phyloP scores from a whole-genome alignment of 1,140 invertebrate genomes.

The Subanguina moxae region DNA sequence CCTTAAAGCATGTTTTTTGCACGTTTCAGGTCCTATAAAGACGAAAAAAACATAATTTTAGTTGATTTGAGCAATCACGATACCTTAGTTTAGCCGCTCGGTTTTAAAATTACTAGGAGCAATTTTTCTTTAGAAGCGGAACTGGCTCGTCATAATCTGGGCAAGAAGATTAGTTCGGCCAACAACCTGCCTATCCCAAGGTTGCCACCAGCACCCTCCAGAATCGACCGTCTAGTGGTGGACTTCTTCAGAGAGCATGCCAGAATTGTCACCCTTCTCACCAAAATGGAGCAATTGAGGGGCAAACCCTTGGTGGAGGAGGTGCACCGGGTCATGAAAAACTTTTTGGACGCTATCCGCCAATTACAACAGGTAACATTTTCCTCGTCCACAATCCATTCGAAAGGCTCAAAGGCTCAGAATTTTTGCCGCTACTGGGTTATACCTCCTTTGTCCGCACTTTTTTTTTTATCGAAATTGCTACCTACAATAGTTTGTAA shows the following conservation, averaged over 20 bases:
- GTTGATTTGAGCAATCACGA: too few relatives aligned
- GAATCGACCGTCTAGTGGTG: constrained; percentile 76
- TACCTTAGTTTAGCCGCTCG: too few relatives aligned
- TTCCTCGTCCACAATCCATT: too few relatives aligned
- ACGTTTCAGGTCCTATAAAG: too few relatives aligned
- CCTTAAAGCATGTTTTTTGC: too few relatives aligned
- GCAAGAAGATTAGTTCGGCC: constrained; percentile 74
- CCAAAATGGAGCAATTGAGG: constrained; percentile 56
- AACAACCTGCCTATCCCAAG: constrained; percentile 77
- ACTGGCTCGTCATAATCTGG: constrained; percentile 74
- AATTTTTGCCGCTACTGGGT: too few relatives aligned
- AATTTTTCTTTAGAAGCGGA: constrained; percentile 68
- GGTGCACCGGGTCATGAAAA: constrained; percentile 46
- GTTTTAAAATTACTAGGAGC: too few relatives aligned
- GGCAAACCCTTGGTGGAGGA: constrained; percentile 33
- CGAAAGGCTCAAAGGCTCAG: too few relatives aligned
- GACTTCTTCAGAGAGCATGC: constrained; percentile 78
- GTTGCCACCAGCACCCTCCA: constrained; percentile 74
- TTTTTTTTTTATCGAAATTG: too few relatives aligned
- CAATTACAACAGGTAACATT: constrained; percentile 42
- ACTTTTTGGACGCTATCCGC: constrained; percentile 53
- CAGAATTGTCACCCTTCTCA: constrained; percentile 62
- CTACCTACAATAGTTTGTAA: too few relatives aligned
- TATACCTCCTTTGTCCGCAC: too few relatives aligned
- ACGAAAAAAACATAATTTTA: too few relatives aligned